phyloP scores from a whole-genome alignment of 2,888 invertebrate species.

The Glyphotaelius pellucidus region DNA sequence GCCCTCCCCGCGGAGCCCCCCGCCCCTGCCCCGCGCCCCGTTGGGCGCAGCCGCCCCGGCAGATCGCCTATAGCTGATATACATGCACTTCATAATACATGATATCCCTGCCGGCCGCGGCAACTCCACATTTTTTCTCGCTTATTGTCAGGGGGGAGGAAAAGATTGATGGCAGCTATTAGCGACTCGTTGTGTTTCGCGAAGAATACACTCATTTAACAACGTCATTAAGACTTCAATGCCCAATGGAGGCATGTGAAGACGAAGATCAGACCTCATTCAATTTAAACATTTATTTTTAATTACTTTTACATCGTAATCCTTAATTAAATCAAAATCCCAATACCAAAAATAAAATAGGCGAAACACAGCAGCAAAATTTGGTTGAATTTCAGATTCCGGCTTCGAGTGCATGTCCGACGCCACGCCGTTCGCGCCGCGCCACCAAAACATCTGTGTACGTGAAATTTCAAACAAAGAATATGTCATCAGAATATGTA shows the following conservation, averaged over 20 bases:
- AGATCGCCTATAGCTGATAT: constrained; percentile 3
- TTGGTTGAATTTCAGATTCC: no score
- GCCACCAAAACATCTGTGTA: no score
- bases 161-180: neutral
- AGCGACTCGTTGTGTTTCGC: neutral
- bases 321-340: no score
- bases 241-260: neutral
- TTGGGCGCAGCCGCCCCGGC: constrained; percentile 58
- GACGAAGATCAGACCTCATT: neutral
- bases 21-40: constrained; percentile 64
- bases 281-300: neutral
- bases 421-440: no score
- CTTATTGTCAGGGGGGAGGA: constrained; percentile 36
- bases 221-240: neutral
- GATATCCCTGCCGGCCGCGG: constrained; percentile 60
- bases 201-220: neutral
- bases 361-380: no score
- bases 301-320: no score
- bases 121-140: constrained; percentile 41
- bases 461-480: no score
- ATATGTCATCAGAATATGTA: no score
- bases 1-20: constrained; percentile 61
- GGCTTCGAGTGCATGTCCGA: no score
- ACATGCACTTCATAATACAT: constrained; percentile 34
- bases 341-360: no score